Conservation (phyloP, 2,113 vertebrate genomes). For the Melierax canorus region DNA sequence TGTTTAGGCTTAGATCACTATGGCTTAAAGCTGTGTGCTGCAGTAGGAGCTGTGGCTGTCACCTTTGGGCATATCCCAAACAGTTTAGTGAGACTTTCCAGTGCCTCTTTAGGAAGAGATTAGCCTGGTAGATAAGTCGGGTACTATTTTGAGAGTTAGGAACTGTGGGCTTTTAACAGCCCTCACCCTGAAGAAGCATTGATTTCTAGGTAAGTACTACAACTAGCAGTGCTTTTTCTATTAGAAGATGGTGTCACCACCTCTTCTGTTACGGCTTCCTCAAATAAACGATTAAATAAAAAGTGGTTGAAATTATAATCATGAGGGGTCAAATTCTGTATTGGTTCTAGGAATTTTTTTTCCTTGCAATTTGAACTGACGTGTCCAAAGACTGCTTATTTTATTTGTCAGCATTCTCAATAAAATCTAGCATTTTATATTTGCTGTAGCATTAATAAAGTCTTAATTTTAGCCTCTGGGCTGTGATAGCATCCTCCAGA, state of each 20-base stretch:
- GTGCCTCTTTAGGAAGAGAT: not conserved
- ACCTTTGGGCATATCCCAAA: not conserved
- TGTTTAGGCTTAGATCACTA: not conserved
- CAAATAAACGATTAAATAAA: not conserved
- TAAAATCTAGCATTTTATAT: not conserved
- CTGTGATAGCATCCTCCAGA: not conserved
- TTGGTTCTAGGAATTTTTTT: not conserved
- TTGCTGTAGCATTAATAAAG: not conserved
- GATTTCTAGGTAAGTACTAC: not conserved
- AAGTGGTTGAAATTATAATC: not conserved
- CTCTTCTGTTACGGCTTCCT: not conserved
- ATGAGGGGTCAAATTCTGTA: not conserved
- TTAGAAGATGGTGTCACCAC: not conserved
- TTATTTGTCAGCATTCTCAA: not conserved
- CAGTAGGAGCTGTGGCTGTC: not conserved
- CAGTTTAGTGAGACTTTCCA: not conserved
- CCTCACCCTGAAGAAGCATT: not conserved
- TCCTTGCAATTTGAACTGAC: not conserved
- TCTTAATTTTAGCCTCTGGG: not conserved
- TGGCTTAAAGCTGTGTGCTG: not conserved
- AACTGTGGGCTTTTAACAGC: not conserved
- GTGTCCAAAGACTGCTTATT: not conserved
- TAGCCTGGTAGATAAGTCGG: not conserved
- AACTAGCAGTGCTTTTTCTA: not conserved
- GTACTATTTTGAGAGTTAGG: not conserved